Conservation (phyloP, 2,113 vertebrate genomes). For the Notarius quadriscutis region DNA sequence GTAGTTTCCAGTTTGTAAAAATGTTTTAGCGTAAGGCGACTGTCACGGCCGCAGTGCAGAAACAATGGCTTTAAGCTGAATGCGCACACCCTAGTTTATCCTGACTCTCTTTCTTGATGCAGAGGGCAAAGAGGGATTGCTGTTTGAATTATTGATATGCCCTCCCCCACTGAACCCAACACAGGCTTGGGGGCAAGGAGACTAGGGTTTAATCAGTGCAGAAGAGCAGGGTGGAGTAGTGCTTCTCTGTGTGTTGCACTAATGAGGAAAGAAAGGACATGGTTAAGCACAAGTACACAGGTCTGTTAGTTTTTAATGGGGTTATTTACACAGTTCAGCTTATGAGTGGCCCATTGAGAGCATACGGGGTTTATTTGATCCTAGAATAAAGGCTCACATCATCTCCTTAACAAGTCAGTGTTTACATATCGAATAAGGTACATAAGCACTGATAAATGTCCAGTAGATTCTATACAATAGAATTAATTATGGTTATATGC, state of each 20-base stretch:
- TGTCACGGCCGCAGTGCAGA: neutral
- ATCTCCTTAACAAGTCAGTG: neutral
- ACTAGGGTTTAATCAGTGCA: slow-evolving; percentile 49
- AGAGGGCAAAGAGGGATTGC: slow-evolving; percentile 59
- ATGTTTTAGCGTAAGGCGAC: neutral
- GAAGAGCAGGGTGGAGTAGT: slow-evolving; percentile 12
- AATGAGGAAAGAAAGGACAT: neutral
- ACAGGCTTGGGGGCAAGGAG: slow-evolving; percentile 5
- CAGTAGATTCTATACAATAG: neutral
- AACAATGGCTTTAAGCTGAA: slow-evolving; percentile 42
- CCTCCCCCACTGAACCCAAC: slow-evolving; percentile 36
- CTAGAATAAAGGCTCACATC: neutral
- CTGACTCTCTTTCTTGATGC: slow-evolving; percentile 34
- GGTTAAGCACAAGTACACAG: neutral
- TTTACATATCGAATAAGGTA: neutral
- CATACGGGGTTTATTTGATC: neutral
- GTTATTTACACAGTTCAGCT: neutral
- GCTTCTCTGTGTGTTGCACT: slow-evolving; percentile 27
- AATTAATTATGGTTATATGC: neutral
- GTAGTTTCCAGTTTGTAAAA: neutral
- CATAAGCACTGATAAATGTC: neutral
- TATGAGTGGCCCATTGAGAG: neutral
- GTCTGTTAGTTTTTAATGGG: neutral
- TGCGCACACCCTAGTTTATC: slow-evolving; percentile 9
- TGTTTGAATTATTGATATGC: slow-evolving; percentile 74